Evolutionary conservation across 2,888 invertebrate species (phyloP).

Genomic region (Leptura quadrifasciata): DNA sequence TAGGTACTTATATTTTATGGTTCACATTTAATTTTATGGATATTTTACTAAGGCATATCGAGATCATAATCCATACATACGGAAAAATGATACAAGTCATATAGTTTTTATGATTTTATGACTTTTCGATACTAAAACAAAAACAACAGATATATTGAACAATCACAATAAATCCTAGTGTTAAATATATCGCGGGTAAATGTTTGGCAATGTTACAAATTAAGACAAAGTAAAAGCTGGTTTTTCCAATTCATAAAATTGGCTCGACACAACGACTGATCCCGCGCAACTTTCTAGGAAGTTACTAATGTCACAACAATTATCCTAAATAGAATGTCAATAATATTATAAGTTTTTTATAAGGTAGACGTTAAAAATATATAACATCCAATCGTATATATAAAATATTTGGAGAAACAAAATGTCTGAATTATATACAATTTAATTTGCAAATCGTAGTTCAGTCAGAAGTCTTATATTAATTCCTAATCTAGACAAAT

Average conservation of each 20-base stretch:
- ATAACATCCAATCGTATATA: too few relatives aligned
- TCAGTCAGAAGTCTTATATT: too few relatives aligned
- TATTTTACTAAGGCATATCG: not conserved
- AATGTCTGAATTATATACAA: too few relatives aligned
- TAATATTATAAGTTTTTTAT: not conserved
- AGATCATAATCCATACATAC: not conserved
- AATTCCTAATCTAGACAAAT: too few relatives aligned
- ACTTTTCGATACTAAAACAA: conserved; percentile 23
- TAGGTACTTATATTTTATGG: not conserved
- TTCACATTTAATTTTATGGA: not conserved
- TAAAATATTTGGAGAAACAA: too few relatives aligned
- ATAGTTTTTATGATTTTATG: conserved; percentile 11
- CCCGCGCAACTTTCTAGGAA: not conserved
- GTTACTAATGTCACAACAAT: not conserved
- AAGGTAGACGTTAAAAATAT: not conserved
- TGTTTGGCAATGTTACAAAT: conserved; percentile 28
- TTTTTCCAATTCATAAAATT: conserved; percentile 11
- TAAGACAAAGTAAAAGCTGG: conserved; percentile 9
- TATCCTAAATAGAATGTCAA: not conserved
- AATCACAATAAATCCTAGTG: conserved; percentile 24
- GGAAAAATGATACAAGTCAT: conserved; percentile 10
- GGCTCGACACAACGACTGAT: not conserved
- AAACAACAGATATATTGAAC: conserved; percentile 14
- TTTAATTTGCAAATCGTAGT: too few relatives aligned
- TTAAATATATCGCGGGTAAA: conserved; percentile 19